Conservation (phyloP, 2,113 vertebrate genomes). For the Atrichornis clamosus region DNA sequence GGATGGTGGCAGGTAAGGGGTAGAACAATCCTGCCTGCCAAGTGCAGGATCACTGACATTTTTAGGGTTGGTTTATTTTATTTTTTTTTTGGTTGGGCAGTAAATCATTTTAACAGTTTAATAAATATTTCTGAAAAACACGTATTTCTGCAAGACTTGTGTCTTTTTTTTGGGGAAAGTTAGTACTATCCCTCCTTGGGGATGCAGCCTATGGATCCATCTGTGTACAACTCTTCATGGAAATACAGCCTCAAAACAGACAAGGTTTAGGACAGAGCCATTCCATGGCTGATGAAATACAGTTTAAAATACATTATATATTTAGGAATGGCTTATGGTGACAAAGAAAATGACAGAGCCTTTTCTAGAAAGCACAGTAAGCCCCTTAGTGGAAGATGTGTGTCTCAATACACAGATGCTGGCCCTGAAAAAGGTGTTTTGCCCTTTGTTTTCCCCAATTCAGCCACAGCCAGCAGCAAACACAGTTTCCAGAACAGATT, state of each 20-base stretch:
- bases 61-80: not conserved
- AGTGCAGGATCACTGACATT: not conserved
- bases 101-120: conserved; percentile 63
- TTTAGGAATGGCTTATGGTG: not conserved
- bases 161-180: not conserved
- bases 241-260: not conserved
- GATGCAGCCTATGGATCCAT: not conserved
- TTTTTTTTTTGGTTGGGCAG: not conserved
- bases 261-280: not conserved
- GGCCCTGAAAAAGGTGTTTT: not conserved
- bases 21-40: not conserved
- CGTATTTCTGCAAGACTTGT: not conserved
- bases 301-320: not conserved
- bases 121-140: conserved; percentile 63
- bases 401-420: not conserved
- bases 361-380: not conserved
- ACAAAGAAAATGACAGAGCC: not conserved
- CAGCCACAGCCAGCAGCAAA: not conserved
- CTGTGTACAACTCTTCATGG: not conserved
- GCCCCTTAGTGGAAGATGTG: not conserved
- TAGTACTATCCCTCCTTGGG: not conserved
- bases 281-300: not conserved
- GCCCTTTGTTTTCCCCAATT: not conserved
- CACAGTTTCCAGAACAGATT: not conserved
- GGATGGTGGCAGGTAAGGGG: not conserved